Conservation (phyloP, 92 coral and sea anemone species). For the Isaurus tuberculatus region DNA sequence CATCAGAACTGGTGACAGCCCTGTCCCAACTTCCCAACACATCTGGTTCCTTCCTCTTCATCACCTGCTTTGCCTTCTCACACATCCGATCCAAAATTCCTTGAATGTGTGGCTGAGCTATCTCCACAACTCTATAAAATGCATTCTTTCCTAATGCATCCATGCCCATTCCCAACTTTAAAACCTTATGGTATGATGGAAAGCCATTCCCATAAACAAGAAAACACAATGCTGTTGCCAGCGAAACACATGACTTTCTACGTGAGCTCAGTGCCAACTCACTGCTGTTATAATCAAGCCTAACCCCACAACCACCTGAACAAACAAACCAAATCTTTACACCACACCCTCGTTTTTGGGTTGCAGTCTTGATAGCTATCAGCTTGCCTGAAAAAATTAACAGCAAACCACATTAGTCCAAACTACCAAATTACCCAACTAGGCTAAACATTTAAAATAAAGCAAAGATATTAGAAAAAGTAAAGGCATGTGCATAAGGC, state of each 20-base stretch:
- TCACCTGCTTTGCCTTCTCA: conserved; percentile 38
- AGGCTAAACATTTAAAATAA: neutral
- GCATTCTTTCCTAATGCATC: conserved; percentile 14
- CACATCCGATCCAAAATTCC: conserved; percentile 37
- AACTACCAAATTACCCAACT: neutral
- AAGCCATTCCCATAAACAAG: conserved; percentile 29
- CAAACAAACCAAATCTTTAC: neutral
- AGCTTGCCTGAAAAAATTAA: neutral
- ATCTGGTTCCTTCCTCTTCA: conserved; percentile 29
- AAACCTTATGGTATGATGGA: conserved; percentile 38
- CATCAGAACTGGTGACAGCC: conserved; percentile 52
- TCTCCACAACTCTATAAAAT: conserved; percentile 25
- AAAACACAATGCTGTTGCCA: neutral
- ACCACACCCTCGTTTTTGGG: neutral
- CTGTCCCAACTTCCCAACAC: conserved; percentile 41
- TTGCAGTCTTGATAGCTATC: neutral
- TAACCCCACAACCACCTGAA: neutral
- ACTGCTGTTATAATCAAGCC: neutral
- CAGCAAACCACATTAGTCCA: neutral
- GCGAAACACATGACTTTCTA: neutral
- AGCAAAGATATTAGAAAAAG: neutral
- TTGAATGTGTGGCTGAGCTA: conserved; percentile 48
- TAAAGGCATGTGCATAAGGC: neutral
- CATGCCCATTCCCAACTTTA: conserved; percentile 48
- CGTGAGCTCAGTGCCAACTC: neutral